phyloP scores from a whole-genome alignment of 2,113 vertebrate species.

The Lophius piscatorius region DNA sequence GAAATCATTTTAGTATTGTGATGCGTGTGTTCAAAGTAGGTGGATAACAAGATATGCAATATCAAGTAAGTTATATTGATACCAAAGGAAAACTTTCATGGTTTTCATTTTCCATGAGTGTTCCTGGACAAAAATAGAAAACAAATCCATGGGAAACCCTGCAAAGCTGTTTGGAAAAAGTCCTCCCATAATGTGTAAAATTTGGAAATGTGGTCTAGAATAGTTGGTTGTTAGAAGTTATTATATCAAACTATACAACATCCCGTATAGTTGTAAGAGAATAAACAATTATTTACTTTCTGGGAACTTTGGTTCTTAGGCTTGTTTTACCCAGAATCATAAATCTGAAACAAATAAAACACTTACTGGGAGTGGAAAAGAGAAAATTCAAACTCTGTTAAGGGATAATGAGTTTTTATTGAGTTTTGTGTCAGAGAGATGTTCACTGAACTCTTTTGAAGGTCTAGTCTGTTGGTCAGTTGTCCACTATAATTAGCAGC shows the following conservation, averaged over 20 bases:
- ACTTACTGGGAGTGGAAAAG: background rate
- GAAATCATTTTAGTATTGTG: no score
- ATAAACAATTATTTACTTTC: background rate
- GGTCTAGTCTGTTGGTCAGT: background rate
- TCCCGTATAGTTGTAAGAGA: background rate
- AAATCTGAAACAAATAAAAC: constrained; percentile 3
- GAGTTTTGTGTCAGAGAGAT: constrained; percentile 6
- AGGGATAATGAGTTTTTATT: constrained; percentile 18
- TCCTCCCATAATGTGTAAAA: no score
- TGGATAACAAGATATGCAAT: no score
- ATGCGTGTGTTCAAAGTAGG: no score
- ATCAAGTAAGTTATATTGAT: no score
- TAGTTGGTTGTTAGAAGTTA: background rate
- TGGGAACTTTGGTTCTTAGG: no score
- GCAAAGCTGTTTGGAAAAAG: no score
- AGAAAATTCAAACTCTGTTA: constrained; percentile 1
- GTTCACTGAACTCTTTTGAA: constrained; percentile 18
- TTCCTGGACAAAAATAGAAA: no score
- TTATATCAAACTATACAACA: background rate
- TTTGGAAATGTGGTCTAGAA: constrained; percentile 1
- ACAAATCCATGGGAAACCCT: no score
- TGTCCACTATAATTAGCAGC: constrained; percentile 7
- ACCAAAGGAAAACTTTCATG: no score
- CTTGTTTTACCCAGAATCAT: background rate
- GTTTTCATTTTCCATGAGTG: no score